Base-by-base conservation (phyloP, 2,888 invertebrate genomes). In the Dryococelus australis region DNA sequence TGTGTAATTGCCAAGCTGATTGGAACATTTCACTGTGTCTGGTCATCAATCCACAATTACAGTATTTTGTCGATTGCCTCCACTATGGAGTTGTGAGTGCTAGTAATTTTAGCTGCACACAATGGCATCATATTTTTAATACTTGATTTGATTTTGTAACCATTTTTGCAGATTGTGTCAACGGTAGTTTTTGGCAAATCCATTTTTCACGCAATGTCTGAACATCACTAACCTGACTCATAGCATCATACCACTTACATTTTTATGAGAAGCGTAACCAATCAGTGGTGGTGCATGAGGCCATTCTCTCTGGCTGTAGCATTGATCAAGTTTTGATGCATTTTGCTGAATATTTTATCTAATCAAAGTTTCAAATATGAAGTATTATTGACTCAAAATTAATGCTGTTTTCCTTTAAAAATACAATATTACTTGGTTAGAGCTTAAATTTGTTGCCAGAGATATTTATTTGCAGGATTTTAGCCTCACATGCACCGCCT, bases 61-160 rank as follows among this genome's bases (percentile, higher is more conserved):
- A 80, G 80, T 24, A 80, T 80, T 80, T 80, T 80, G 2, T 80
- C 80, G 26, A 80, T 80, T 28, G 27, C 28, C 28, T 80, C 80
- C 26, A 80, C 24, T 4, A 12, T 0, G 4, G 26, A 26, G n/a
- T n/a, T 80, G 10, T 24, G 26, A 27, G 80, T 80, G 28, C 80
- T 5, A 26, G 12, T 80, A 28, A 80, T 26, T 28, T 80, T 80
- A 12, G 80, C 28, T 0, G 28, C n/a, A 24, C 80, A 27, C 27
- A 80, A 28, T 28, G 27, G 27, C 80, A 3, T 27, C 26, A 80
- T 0, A n/a, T 80, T 80, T 80, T 80, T 13, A 12, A 80, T 13
- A 24, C 80, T 80, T 13, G 27, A 4, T 28, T 80, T n/a, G 12
- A 80, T 16, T 80, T 80, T 80, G 26, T 27, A 13, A 28, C 16